These are phyloP conservation scores for Hylaeus volcanicus DNA, from an alignment of 1,140 invertebrate species.

Conservation along the genomic window DNA sequence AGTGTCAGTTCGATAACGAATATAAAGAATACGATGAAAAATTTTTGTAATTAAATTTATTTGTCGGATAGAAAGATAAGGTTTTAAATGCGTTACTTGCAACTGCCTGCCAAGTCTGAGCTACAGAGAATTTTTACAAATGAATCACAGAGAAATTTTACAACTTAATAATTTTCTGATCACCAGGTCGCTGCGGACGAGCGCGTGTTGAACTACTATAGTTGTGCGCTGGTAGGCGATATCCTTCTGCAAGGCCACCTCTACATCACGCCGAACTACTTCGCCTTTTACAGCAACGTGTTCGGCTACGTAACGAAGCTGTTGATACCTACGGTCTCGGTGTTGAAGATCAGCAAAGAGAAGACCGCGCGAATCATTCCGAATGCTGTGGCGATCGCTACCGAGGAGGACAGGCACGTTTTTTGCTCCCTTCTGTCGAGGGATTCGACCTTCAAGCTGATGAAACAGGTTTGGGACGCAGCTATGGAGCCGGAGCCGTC, in stretches of 20 bases:
- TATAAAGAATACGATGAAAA: too few species aligned
- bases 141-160: too few species aligned
- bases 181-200: conserved; percentile 87
- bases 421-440: conserved; percentile 94
- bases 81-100: too few species aligned
- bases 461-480: conserved; percentile 88
- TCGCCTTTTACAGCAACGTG: conserved; percentile 97
- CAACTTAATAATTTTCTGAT: conserved; percentile 40
- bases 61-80: too few species aligned
- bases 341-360: conserved; percentile 93
- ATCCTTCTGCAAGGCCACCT: conserved; percentile 95
- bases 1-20: too few species aligned
- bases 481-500: conserved; percentile 69
- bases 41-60: too few species aligned
- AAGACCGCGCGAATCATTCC: conserved; percentile 94
- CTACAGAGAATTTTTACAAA: too few species aligned
- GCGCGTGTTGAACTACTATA: conserved; percentile 92
- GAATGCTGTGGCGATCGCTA: conserved; percentile 93
- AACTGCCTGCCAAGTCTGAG: too few species aligned
- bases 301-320: conserved; percentile 95
- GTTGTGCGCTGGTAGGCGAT: conserved; percentile 94
- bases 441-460: conserved; percentile 91
- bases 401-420: conserved; percentile 91
- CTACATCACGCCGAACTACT: conserved; percentile 95
- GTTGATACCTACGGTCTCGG: conserved; percentile 89